Base-by-base conservation (phyloP, 2,797 vertebrate genomes). In the Sorex maritimensis region DNA sequence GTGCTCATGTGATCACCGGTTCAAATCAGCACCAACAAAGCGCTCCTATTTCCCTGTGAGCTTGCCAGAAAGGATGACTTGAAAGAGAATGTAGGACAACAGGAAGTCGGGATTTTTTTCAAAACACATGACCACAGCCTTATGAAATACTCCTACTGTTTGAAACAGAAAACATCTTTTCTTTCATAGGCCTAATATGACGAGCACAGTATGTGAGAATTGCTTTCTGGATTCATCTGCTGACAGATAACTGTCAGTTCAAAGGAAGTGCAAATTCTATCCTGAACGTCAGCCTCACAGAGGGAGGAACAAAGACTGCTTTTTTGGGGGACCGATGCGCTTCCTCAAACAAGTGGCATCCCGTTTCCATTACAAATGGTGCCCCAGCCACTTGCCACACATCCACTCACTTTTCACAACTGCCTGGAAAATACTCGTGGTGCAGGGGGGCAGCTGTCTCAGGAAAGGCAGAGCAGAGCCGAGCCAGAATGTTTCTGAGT, bases 71-170 rank as follows among this genome's bases (percentile, higher is more conserved):
- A 84, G 6, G 30, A 26, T 28, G 34, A 61, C 34, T 46, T 81
- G 8, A 55, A 87, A 79, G 58, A 19, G 34, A 75, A 72, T 69
- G 83, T 68, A 46, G 6, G 17, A 73, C 2, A 83, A 46, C 46
- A 67, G 19, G 30, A 74, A 28, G 2, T 10, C 30, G 12, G 11
- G 7, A 9, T 28, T n/a, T 74, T 26, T 86, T 79, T n/a, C 17
- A 63, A 93, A 90, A 1, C 19, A 94, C 24, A 81, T 81, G 41
- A 80, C 17, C 58, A 49, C 67, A 73, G 6, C 38, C 58, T 67
- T 73, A 44, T 71, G 30, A 92, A 68, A 82, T 79, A 58, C 65
- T 82, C 72, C 28, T 30, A 58, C 24, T 77, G 5, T 74, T 94
- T 87, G 68, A 79, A 91, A 83, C 17, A n/a, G 11, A 74, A 79